Evolutionary conservation across 2,113 vertebrate species (phyloP).

Genomic region (Brienomyrus brachyistius): DNA sequence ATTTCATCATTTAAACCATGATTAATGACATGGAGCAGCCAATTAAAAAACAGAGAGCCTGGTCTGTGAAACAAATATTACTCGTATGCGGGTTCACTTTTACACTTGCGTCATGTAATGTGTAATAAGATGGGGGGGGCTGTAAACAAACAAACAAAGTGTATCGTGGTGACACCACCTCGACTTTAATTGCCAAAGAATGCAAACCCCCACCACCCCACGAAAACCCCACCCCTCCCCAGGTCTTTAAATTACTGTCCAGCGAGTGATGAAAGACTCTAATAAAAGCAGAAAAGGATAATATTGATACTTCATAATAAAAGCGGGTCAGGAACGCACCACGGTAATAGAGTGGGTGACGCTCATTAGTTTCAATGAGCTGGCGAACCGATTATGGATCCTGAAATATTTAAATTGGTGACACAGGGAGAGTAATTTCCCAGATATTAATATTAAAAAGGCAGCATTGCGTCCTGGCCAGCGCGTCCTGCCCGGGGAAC

Average conservation of each 20-base stretch:
- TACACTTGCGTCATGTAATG: background rate
- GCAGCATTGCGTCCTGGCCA: background rate
- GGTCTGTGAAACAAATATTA: background rate
- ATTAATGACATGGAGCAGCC: background rate
- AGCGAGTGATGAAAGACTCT: slow-evolving; percentile 66
- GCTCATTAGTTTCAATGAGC: slow-evolving; percentile 67
- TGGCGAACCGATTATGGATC: slow-evolving; percentile 47
- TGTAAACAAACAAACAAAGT: slow-evolving; percentile 7
- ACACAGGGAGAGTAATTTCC: slow-evolving; percentile 40
- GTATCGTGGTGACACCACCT: background rate
- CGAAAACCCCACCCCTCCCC: background rate
- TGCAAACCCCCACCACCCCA: background rate
- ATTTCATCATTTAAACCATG: background rate
- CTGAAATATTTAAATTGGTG: slow-evolving; percentile 41
- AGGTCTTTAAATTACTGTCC: slow-evolving; percentile 50
- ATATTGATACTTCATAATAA: slow-evolving; percentile 69
- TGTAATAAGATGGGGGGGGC: background rate
- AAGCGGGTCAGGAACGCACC: slow-evolving; percentile 44
- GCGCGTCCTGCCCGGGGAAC: slow-evolving; percentile 44
- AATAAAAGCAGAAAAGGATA: slow-evolving; percentile 56
- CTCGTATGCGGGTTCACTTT: background rate
- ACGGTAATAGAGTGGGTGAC: slow-evolving; percentile 54
- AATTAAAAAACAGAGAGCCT: background rate
- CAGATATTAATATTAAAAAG: slow-evolving; percentile 32
- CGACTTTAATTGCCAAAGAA: background rate